Base-by-base conservation (phyloP, 2,113 vertebrate species). In the Heterochromis multidens region DNA sequence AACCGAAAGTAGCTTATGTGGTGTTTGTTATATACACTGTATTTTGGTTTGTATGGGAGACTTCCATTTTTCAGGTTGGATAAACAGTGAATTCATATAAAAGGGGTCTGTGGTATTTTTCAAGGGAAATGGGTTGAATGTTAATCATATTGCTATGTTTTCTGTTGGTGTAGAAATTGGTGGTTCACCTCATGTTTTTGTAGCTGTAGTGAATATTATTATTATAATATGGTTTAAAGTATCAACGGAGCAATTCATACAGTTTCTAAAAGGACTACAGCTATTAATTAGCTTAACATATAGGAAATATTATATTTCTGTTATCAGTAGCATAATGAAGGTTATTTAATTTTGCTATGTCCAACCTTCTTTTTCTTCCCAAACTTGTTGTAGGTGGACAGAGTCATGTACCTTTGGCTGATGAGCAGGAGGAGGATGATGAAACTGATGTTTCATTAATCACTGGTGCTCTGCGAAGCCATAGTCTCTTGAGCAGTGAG, bases 401-500 rank as follows among this genome's bases (percentile, higher is more conserved):
- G 52, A 97, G 96, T 0, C 95, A 99, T 0, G 88, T 98, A 49
- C 94, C 95, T 11, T 93, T 97, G 79, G 95, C 97, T 3, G 89
- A 91, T 0, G 91, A 95, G 1, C 82, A 93, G 31, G 85, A 86
- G 14, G 85, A 93, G 0, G 92, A 86, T 6, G 91, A 94, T 0
- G 23, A 94, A 57, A 94, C 97, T 0, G 97, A 98, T 11, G 58
- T 99, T 74, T 99, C 99, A 0, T 94, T 99, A 43, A 97, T 99
- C 91, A 98, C 99, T 0, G 98, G 98, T 83, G 95, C 95, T 10
- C 91, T 99, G 81, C 95, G 98, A 2, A 84, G 93, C 1, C 11
- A 62, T 7, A 76, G 58, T 13, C 79, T 96, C 52, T 29, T 81
- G 0, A 62, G 59, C 1, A 8, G 72, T 4, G 88, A 72, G 0